phyloP scores from a whole-genome alignment of 2,888 invertebrate genomes.

The Crematogaster levior region DNA sequence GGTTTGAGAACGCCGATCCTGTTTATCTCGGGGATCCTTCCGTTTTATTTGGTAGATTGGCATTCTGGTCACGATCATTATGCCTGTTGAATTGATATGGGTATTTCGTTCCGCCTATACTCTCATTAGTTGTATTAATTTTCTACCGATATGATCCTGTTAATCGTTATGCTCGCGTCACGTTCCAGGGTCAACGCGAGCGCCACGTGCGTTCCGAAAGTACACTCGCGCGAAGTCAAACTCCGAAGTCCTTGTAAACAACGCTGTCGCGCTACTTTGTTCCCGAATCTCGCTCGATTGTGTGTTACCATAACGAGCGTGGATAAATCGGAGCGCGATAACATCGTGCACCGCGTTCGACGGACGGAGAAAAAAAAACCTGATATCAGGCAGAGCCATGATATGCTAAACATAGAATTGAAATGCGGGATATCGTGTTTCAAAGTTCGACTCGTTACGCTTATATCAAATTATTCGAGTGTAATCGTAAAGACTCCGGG shows the following conservation, averaged over 20 bases:
- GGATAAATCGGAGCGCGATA: neutral
- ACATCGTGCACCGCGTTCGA: neutral
- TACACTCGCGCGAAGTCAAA: neutral
- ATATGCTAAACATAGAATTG: slow-evolving; percentile 23
- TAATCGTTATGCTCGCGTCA: neutral
- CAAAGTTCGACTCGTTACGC: neutral
- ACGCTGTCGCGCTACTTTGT: neutral
- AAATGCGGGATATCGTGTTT: neutral
- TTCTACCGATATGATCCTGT: neutral
- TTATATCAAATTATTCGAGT: neutral
- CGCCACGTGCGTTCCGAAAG: neutral
- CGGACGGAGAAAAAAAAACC: neutral
- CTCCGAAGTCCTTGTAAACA: neutral
- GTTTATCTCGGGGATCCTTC: neutral
- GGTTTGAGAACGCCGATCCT: neutral
- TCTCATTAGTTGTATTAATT: neutral
- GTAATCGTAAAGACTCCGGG: neutral
- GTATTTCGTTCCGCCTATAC: neutral
- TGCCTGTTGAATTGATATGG: neutral
- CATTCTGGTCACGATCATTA: neutral
- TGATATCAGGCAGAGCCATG: neutral
- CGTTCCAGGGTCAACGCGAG: neutral
- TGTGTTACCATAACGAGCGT: neutral
- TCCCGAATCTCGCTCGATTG: neutral
- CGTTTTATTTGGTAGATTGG: neutral